Conservation (phyloP, 2,888 invertebrate species). For the Hypolimnas misippus region DNA sequence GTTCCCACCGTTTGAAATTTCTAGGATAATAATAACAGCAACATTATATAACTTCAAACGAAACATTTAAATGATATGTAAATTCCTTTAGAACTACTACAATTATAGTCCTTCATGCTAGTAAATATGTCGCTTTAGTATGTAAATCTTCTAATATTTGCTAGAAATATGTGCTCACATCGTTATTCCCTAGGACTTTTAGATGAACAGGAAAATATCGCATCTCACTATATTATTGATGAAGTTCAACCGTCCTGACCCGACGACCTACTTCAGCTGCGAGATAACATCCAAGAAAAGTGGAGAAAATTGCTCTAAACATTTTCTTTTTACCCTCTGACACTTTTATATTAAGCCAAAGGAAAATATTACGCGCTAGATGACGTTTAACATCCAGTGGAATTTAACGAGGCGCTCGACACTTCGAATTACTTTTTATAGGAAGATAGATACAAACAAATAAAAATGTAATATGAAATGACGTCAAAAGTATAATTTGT, state of each 20-base stretch:
- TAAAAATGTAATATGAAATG: constrained; percentile 5
- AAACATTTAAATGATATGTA: too few species aligned
- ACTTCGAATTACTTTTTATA: neutral
- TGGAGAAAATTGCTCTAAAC: constrained; percentile 10
- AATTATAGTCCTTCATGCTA: too few species aligned
- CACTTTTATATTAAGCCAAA: neutral
- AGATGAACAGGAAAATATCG: neutral
- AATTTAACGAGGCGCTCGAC: constrained; percentile 2
- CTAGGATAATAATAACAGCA: too few species aligned
- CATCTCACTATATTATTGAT: constrained; percentile 54
- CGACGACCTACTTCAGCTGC: constrained; percentile 56
- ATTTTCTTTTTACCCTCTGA: constrained; percentile 15
- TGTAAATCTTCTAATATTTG: too few species aligned
- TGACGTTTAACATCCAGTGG: neutral
- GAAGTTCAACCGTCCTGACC: constrained; percentile 45
- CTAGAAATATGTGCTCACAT: too few species aligned
- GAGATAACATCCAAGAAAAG: constrained; percentile 13
- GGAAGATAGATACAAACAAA: neutral
- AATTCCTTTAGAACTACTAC: too few species aligned
- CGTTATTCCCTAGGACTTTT: neutral
- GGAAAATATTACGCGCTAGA: neutral
- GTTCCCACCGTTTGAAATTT: too few species aligned
- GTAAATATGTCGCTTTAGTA: too few species aligned
- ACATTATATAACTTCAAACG: too few species aligned
- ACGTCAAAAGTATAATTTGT: constrained; percentile 5